A percentile compares a stretch with the other conserved stretches of the same genome.
Conservation (phyloP, 1,140 invertebrate genomes). For the Drosophila erecta region DNA sequence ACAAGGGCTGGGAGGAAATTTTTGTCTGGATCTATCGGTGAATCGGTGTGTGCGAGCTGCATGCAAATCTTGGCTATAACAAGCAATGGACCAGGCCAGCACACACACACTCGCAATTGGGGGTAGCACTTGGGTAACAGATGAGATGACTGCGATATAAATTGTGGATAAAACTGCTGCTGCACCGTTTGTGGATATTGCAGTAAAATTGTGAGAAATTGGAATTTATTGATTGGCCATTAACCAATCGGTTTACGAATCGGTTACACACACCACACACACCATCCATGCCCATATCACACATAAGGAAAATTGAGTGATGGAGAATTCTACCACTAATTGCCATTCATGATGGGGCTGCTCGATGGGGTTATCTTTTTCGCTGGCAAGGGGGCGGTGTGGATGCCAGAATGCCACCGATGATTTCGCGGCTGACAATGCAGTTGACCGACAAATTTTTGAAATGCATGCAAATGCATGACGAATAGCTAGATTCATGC, state of each 20-base stretch:
- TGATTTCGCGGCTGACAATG: slow-evolving; percentile 24
- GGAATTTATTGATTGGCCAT: slow-evolving; percentile 84
- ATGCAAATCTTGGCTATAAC: slow-evolving; percentile 77
- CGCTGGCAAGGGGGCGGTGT: background rate
- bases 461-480: slow-evolving; percentile 52
- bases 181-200: slow-evolving; percentile 80
- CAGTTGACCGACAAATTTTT: slow-evolving; percentile 64
- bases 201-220: slow-evolving; percentile 82
- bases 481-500: slow-evolving; percentile 29
- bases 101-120: background rate
- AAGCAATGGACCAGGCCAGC: slow-evolving; percentile 61
- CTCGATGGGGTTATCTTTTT: background rate
- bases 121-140: slow-evolving; percentile 67
- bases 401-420: background rate
- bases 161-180: slow-evolving; percentile 74
- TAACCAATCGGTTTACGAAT: slow-evolving; percentile 68
- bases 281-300: background rate
- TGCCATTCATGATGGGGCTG: slow-evolving; percentile 24
- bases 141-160: slow-evolving; percentile 79
- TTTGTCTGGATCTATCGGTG: slow-evolving; percentile 70
- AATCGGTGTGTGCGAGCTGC: slow-evolving; percentile 58
- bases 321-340: slow-evolving; percentile 31
- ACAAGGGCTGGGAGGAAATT: slow-evolving; percentile 31
- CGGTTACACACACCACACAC: background rate
- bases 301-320: slow-evolving; percentile 32